Evolutionary conservation across 2,888 invertebrate genomes (phyloP), one percentile per base, ranked within the genome.

Genomic region (Euzophera pinguis): DNA sequence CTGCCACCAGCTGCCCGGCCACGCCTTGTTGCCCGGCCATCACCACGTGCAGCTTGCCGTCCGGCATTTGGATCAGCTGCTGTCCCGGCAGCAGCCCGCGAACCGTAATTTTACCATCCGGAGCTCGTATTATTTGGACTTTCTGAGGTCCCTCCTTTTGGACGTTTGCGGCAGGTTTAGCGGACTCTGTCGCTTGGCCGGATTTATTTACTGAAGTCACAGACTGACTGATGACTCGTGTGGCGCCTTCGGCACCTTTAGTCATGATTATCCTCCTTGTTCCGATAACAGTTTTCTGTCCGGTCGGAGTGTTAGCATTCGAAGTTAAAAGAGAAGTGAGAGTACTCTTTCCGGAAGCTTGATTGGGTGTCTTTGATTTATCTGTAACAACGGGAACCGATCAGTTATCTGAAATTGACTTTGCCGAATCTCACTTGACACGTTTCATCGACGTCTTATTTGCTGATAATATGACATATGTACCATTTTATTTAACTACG

Each of bases 81-180:
- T 98, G 98, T 51, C 98, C 98, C 43, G 97, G 96, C 80, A 97
- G 92, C 7, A 98, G 91, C 0, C 98, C 98, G 56, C 96, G 93
- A 1, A 98, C 98, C 66, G 97, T 96, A 12, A 98, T 91, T 83
- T 97, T 97, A 17, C 98, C 98, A 80, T 97, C 97, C 0, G 97
- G 95, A 0, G 96, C 94, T 61, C 97, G 94, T 69, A 97, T 94
- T 62, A 98, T 97, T 90, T 98, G 98, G 10, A 98, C 96, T 74
- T 95, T 95, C 75, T 97, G 96, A 5, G 89, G 90, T 5, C 84
- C 84, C 1, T 90, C 91, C 59, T 92, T 91, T 38, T 79, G 84
- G 47, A 88, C 81, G 6, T 73, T 64, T 1, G 64, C 48, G 12
- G 67, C 65, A 0, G 72, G 10, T 57, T 84, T 84, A 6, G 79